These are phyloP conservation scores for Auanema freiburgensis DNA, from an alignment of 2,888 invertebrate species.

Conservation along the genomic window DNA sequence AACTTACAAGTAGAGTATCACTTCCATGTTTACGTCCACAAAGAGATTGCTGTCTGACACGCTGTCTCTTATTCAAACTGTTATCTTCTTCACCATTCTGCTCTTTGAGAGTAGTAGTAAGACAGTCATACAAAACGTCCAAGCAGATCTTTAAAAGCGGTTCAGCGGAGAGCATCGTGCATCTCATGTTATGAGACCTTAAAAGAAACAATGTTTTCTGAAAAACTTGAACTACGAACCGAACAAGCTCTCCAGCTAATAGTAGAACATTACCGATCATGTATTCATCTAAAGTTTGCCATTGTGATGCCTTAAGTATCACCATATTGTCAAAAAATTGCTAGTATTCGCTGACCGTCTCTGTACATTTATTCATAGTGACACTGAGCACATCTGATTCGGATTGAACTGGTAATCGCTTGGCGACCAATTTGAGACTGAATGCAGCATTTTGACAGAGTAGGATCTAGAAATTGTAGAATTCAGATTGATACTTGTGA, in stretches of 20 bases:
- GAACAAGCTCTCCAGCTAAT: slow-evolving; percentile 53
- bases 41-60: slow-evolving; percentile 47
- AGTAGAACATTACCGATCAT: slow-evolving; percentile 55
- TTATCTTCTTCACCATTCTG: slow-evolving; percentile 9
- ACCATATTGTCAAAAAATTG: not conserved
- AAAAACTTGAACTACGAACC: slow-evolving; percentile 18
- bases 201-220: not conserved
- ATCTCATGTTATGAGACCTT: slow-evolving; percentile 51
- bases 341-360: slow-evolving; percentile 24
- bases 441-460: slow-evolving; percentile 58
- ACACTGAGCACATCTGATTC: slow-evolving; percentile 42
- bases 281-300: slow-evolving; percentile 50
- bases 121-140: slow-evolving; percentile 43
- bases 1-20: slow-evolving; percentile 41
- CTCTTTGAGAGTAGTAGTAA: not conserved
- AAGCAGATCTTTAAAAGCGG: slow-evolving; percentile 43
- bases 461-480: slow-evolving; percentile 28
- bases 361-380: slow-evolving; percentile 47
- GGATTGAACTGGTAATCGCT: slow-evolving; percentile 41
- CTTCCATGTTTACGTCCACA: slow-evolving; percentile 38
- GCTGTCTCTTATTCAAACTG: slow-evolving; percentile 23
- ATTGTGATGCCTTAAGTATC: slow-evolving; percentile 34
- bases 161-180: slow-evolving; percentile 48
- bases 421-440: slow-evolving; percentile 55
- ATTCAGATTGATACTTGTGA: slow-evolving; percentile 2